Evolutionary conservation across 37 sponge, comb jelly and placozoan genomes (phyloP).

Genomic region (Aphrocallistes beatrix): DNA sequence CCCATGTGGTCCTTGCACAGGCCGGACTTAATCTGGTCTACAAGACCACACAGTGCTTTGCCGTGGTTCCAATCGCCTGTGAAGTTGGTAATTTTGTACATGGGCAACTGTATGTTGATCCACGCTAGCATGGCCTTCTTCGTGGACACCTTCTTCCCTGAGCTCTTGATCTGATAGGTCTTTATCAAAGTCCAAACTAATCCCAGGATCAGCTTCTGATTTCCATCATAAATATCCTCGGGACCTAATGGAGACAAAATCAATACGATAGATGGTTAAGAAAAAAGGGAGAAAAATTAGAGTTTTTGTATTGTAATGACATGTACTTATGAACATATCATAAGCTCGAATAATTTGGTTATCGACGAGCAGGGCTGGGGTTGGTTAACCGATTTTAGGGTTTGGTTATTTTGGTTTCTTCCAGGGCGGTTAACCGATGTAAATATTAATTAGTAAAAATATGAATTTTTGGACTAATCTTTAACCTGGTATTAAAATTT

Average conservation of each 20-base stretch:
- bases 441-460: no score
- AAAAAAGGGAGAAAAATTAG: no score
- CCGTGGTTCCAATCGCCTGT: conserved; percentile 84
- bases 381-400: no score
- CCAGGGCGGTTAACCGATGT: no score
- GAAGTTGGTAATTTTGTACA: conserved; percentile 57
- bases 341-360: no score
- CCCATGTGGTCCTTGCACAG: conserved; percentile 50
- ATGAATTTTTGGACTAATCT: no score
- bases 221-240: conserved; percentile 71
- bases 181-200: conserved; percentile 87
- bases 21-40: conserved; percentile 63
- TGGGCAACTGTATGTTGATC: conserved; percentile 57
- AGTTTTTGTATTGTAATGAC: no score
- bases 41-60: conserved; percentile 57
- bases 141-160: conserved; percentile 48
- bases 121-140: conserved; percentile 78
- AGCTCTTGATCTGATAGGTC: conserved; percentile 66
- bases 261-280: no score
- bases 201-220: conserved; percentile 81
- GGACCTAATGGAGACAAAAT: conserved; percentile 43
- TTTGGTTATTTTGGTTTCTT: no score
- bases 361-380: no score
- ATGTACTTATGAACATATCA: no score
- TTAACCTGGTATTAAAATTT: no score